These are phyloP conservation scores for Zaprionus vittiger DNA, from an alignment of 1,140 invertebrate genomes.

Conservation along the genomic window DNA sequence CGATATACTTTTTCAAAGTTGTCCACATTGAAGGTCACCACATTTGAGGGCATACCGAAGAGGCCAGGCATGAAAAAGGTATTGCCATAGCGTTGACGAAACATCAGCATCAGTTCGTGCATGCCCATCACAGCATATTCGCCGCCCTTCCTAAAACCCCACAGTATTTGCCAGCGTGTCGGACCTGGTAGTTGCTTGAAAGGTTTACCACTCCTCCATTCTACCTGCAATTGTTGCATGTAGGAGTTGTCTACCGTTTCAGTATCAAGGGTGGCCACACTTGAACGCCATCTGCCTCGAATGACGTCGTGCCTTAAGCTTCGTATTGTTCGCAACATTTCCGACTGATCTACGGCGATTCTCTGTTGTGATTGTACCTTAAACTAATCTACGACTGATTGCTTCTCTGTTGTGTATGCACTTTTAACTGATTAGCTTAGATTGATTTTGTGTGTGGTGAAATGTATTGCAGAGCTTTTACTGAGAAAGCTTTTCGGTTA, in stretches of 20 bases:
- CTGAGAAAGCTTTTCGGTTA: not conserved
- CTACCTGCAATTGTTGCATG: constrained; percentile 33
- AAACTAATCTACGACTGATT: not conserved
- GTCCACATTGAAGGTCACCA: constrained; percentile 50
- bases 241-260: constrained; percentile 28
- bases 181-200: constrained; percentile 60
- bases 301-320: not conserved
- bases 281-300: constrained; percentile 24
- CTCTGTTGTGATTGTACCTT: not conserved
- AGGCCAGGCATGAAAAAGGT: constrained; percentile 52
- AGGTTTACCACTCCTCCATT: constrained; percentile 56
- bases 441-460: not conserved
- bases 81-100: constrained; percentile 49
- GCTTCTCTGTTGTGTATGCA: too few species aligned
- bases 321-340: constrained; percentile 12
- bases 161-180: constrained; percentile 52
- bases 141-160: constrained; percentile 61
- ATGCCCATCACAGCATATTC: constrained; percentile 44
- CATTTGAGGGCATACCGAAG: constrained; percentile 61
- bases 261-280: constrained; percentile 5
- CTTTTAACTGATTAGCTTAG: not conserved
- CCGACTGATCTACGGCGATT: not conserved
- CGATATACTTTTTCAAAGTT: constrained; percentile 55
- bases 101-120: constrained; percentile 30
- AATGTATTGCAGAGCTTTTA: not conserved